A percentile compares a stretch with the other conserved stretches of the same genome.
Evolutionary conservation across 2,113 vertebrate genomes (phyloP).

Genomic region (Eleginops maclovinus): DNA sequence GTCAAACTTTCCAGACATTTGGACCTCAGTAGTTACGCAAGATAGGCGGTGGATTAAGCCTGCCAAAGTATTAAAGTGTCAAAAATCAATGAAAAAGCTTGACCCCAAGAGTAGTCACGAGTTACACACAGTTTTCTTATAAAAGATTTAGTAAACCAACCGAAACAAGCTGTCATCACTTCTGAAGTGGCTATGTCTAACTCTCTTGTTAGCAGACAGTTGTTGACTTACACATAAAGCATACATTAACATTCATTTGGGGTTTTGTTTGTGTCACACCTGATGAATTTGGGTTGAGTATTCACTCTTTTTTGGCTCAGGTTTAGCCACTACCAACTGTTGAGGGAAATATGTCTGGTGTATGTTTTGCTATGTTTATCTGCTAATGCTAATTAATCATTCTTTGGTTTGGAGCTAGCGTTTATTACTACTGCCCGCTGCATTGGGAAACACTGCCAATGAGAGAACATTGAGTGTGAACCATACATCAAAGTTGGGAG

Average conservation of each 20-base stretch:
- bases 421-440: background rate
- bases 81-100: background rate
- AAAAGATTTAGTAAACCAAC: background rate
- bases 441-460: too few relatives aligned
- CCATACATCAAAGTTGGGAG: too few relatives aligned
- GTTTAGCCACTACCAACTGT: background rate
- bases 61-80: background rate
- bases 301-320: too few relatives aligned
- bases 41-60: background rate
- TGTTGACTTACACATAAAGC: background rate
- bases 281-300: background rate
- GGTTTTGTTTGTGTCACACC: background rate
- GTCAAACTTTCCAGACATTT: background rate
- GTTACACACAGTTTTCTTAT: background rate
- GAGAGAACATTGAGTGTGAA: too few relatives aligned
- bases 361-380: too few relatives aligned
- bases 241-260: background rate
- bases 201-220: background rate
- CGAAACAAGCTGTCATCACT: background rate
- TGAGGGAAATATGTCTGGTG: background rate
- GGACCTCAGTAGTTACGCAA: background rate
- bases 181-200: background rate
- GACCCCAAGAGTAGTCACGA: background rate
- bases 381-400: too few relatives aligned
- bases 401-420: background rate